Percentiles rank a stretch among this genome's conserved stretches.
phyloP scores from a whole-genome alignment of 2,797 vertebrate species.

The Sebastes hubbsi region DNA sequence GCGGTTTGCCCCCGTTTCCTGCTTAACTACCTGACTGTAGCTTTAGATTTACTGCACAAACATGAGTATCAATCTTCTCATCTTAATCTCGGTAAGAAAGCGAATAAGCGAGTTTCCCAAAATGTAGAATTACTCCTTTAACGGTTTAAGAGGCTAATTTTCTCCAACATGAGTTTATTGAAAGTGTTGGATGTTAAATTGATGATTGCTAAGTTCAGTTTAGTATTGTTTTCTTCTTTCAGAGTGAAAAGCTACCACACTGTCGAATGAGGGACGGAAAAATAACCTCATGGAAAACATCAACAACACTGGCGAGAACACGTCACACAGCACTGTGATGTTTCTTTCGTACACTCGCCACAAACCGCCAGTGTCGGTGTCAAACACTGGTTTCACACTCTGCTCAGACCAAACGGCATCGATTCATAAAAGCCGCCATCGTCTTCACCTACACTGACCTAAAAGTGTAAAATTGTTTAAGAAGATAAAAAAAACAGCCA shows the following conservation, averaged over 20 bases:
- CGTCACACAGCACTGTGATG: not conserved
- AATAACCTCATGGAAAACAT: conserved; percentile 18
- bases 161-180: not conserved
- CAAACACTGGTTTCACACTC: not conserved
- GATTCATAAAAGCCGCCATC: not conserved
- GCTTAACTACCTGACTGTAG: not conserved
- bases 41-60: not conserved
- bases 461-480: conserved; percentile 22
- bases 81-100: not conserved
- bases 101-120: not conserved
- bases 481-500: conserved; percentile 36
- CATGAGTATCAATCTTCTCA: not conserved
- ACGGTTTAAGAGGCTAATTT: not conserved
- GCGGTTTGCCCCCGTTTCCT: not conserved
- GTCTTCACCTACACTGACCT: conserved; percentile 13
- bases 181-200: not conserved
- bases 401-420: not conserved
- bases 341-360: not conserved
- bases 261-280: conserved; percentile 25
- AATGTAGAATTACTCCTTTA: not conserved
- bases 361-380: not conserved
- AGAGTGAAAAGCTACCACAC: conserved; percentile 9
- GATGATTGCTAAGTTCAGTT: too few species aligned
- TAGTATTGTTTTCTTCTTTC: too few species aligned
- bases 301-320: conserved; percentile 3